A percentile compares a stretch with the other conserved stretches of the same genome.
phyloP scores from a whole-genome alignment of 2,113 vertebrate species.

The Falco punctatus region DNA sequence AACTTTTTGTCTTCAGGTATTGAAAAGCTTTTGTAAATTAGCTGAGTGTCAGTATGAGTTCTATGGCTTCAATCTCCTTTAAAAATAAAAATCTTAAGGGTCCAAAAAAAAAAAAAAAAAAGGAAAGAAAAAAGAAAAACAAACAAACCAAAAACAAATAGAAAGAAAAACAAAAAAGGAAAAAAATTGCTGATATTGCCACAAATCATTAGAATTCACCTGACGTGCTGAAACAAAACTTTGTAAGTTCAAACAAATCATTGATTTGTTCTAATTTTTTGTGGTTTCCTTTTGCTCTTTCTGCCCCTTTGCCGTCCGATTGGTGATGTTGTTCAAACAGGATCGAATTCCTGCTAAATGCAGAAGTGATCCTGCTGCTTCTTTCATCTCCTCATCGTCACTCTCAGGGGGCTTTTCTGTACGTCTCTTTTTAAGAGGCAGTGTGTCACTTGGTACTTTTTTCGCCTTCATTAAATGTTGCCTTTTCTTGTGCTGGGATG shows the following conservation, averaged over 20 bases:
- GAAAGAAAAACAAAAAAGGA: constrained; percentile 74
- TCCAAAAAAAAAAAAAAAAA: constrained; percentile 53
- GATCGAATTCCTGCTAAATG: constrained; percentile 96
- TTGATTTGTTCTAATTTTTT: constrained; percentile 94
- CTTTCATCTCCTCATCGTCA: constrained; percentile 99
- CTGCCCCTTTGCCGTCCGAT: constrained; percentile 98
- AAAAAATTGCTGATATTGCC: constrained; percentile 99
- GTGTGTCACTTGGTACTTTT: constrained; percentile 89
- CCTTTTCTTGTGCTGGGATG: constrained; percentile 91
- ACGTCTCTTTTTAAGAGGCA: constrained; percentile 97
- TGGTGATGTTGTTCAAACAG: constrained; percentile 99
- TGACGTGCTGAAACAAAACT: constrained; percentile 98
- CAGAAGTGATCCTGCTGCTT: constrained; percentile 95
- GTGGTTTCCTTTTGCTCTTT: constrained; percentile 95
- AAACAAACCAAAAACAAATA: constrained; percentile 75
- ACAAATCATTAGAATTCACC: constrained; percentile 99
- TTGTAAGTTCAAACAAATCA: constrained; percentile 92
- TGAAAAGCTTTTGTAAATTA: constrained; percentile 85
- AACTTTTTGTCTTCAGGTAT: constrained; percentile 77
- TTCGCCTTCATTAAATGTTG: constrained; percentile 91
- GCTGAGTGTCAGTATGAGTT: constrained; percentile 87
- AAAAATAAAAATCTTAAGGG: constrained; percentile 84
- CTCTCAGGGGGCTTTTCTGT: constrained; percentile 94
- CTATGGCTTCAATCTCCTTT: constrained; percentile 99
- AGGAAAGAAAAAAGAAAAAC: constrained; percentile 59